A percentile compares a stretch with the other conserved stretches of the same genome.
Conservation (phyloP, 1,140 invertebrate species). For the Ostrea denselamellosa region DNA sequence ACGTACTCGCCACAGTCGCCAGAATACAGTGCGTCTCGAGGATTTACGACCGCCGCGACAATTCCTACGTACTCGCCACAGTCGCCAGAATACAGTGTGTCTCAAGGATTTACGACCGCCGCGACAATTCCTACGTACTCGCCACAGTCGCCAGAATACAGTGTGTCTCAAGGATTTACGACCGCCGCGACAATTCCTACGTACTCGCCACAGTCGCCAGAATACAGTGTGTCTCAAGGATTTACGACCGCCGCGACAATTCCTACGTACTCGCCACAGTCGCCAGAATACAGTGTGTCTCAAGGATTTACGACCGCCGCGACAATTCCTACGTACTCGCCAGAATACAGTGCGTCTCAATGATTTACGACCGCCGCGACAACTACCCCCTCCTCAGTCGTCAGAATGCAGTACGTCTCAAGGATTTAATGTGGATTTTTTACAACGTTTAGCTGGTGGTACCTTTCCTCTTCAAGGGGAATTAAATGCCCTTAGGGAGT, state of each 20-base stretch:
- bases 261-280: not conserved
- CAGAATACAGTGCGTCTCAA: not conserved
- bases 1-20: not conserved
- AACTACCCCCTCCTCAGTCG: not conserved
- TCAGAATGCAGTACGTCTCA: not conserved
- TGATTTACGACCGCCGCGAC: too few relatives aligned
- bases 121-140: not conserved
- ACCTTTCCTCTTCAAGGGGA: not conserved
- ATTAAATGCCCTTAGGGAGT: constrained; percentile 1
- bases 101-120: not conserved
- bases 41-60: not conserved
- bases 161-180: not conserved
- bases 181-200: not conserved
- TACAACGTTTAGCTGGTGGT: constrained; percentile 5
- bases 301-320: too few relatives aligned
- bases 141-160: not conserved
- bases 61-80: not conserved
- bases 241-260: not conserved
- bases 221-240: not conserved
- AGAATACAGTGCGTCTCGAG: not conserved
- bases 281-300: not conserved
- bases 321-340: not conserved
- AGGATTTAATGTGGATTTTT: not conserved
- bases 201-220: not conserved
- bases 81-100: not conserved